A percentile compares a stretch with the other conserved stretches of the same genome.
These are phyloP conservation scores for Cephus sareptanus DNA, from an alignment of 2,888 invertebrate species.

Conservation along the genomic window DNA sequence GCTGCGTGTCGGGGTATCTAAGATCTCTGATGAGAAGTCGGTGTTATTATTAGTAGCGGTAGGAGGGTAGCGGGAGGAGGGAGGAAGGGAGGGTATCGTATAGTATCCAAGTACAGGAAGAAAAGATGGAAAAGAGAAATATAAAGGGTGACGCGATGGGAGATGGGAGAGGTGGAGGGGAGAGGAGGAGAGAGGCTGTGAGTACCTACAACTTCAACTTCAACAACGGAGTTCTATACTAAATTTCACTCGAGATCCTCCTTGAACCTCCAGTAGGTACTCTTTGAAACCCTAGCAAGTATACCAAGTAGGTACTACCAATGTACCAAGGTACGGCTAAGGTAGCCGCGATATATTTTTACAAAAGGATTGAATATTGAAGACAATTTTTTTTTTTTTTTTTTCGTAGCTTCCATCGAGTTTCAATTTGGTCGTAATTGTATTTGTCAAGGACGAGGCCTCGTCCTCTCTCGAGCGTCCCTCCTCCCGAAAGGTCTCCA, in stretches of 20 bases:
- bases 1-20: constrained; percentile 30
- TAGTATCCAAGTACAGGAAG: neutral
- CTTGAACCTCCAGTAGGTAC: constrained; percentile 17
- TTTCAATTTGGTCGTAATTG: neutral
- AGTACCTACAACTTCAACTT: constrained; percentile 12
- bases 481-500: neutral
- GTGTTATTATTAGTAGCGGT: neutral
- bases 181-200: constrained; percentile 12
- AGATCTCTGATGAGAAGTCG: constrained; percentile 28
- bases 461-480: neutral
- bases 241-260: constrained; percentile 25
- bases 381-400: too few species aligned
- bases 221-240: constrained; percentile 10
- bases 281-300: neutral
- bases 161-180: too few species aligned
- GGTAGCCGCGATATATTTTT: neutral
- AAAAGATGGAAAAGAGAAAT: neutral
- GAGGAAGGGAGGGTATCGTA: too few species aligned
- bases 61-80: neutral
- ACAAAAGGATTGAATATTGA: neutral
- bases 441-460: neutral
- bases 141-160: neutral
- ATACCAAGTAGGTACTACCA: neutral
- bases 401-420: neutral
- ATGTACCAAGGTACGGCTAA: neutral